phyloP scores from a whole-genome alignment of 2,113 vertebrate genomes.

The Cariama cristata region DNA sequence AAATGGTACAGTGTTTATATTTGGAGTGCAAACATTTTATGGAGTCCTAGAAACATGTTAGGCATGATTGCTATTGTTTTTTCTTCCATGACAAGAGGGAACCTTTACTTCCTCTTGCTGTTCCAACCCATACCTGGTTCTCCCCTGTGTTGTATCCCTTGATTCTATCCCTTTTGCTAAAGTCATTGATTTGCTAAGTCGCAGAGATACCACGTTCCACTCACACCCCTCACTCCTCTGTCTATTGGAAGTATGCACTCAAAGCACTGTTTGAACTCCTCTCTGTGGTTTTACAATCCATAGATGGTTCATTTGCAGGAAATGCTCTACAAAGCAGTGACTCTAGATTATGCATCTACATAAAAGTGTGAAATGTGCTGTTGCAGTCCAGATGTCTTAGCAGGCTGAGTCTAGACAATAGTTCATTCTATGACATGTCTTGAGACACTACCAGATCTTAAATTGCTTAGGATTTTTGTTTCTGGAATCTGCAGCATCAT shows the following conservation, averaged over 20 bases:
- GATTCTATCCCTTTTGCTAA: not conserved
- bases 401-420: not conserved
- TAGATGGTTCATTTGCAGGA: not conserved
- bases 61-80: not conserved
- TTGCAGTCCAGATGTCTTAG: not conserved
- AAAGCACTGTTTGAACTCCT: not conserved
- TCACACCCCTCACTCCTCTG: not conserved
- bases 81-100: not conserved
- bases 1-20: not conserved
- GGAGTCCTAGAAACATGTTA: not conserved
- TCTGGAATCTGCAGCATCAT: not conserved
- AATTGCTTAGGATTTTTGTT: not conserved
- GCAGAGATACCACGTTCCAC: not conserved
- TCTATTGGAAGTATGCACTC: not conserved
- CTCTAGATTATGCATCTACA: not conserved
- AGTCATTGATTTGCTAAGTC: not conserved
- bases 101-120: not conserved
- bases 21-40: not conserved
- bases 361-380: not conserved
- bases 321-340: not conserved
- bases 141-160: not conserved
- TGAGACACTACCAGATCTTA: not conserved
- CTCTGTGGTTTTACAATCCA: not conserved
- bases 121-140: not conserved
- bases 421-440: not conserved